A percentile compares a stretch with the other conserved stretches of the same genome.
phyloP scores from a whole-genome alignment of 2,888 invertebrate species.

The Helicoverpa assulta region DNA sequence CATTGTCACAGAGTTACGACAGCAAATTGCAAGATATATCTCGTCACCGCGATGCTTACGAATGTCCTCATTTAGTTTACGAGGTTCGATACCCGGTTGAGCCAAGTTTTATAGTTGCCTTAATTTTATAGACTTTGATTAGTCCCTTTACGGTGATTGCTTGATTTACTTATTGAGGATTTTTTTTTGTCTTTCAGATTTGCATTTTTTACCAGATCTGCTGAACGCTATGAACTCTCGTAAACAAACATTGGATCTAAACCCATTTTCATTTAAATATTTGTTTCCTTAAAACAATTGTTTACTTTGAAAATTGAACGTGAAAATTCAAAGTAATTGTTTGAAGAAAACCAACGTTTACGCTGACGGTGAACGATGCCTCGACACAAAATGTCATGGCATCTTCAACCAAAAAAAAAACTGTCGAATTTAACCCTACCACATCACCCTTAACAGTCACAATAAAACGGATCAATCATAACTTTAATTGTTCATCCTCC shows the following conservation, averaged over 20 bases:
- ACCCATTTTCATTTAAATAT: no score
- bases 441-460: neutral
- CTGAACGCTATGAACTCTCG: no score
- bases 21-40: conserved; percentile 62
- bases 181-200: conserved; percentile 1
- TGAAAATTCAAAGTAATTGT: no score
- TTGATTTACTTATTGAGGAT: conserved; percentile 48
- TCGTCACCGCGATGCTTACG: conserved; percentile 62
- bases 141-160: conserved; percentile 46
- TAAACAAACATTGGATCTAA: neutral
- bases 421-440: neutral
- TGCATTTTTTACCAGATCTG: no score
- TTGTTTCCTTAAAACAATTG: no score
- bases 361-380: no score
- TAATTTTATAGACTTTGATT: conserved; percentile 64
- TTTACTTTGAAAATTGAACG: no score
- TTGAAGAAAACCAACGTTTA: no score
- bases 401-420: neutral
- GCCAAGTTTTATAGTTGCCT: conserved; percentile 64
- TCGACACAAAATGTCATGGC: neutral
- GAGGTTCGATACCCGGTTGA: conserved; percentile 60
- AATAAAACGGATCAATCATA: conserved; percentile 47
- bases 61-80: conserved; percentile 66
- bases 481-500: conserved; percentile 49
- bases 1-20: conserved; percentile 52